phyloP scores from a whole-genome alignment of 2,113 vertebrate species.

The Morone saxatilis region DNA sequence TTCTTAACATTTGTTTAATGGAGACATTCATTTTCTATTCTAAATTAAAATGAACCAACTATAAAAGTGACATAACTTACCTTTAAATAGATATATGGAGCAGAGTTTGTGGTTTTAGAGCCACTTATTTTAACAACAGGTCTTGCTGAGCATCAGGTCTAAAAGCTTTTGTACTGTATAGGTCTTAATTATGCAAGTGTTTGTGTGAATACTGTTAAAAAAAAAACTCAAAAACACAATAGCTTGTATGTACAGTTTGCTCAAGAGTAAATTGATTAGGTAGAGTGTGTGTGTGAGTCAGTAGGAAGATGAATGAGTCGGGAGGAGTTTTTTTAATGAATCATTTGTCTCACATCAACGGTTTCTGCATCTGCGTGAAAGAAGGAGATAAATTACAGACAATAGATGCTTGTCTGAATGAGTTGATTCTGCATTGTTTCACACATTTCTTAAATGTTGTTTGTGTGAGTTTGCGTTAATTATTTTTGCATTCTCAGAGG shows the following conservation, averaged over 20 bases:
- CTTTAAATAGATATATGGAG: too few relatives aligned
- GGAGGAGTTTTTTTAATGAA: not conserved
- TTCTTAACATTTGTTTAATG: too few relatives aligned
- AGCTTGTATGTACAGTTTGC: not conserved
- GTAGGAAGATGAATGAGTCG: conserved; percentile 1
- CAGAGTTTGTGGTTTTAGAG: too few relatives aligned
- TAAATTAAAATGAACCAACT: too few relatives aligned
- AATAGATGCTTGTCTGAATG: not conserved
- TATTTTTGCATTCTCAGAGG: too few relatives aligned
- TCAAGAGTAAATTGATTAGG: not conserved
- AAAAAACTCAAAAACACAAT: not conserved
- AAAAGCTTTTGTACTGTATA: not conserved
- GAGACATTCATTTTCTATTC: too few relatives aligned
- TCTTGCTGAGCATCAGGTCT: too few relatives aligned
- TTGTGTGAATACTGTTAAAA: not conserved
- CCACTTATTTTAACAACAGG: too few relatives aligned
- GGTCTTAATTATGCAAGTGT: not conserved
- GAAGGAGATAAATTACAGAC: conserved; percentile 7
- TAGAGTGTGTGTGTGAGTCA: not conserved
- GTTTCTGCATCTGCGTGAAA: not conserved
- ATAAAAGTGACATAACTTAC: too few relatives aligned
- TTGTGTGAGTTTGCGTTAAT: not conserved
- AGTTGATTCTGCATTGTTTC: not conserved
- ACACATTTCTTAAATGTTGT: not conserved
- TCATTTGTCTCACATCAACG: not conserved